phyloP scores from a whole-genome alignment of 2,797 vertebrate species.

The Manis pentadactyla region DNA sequence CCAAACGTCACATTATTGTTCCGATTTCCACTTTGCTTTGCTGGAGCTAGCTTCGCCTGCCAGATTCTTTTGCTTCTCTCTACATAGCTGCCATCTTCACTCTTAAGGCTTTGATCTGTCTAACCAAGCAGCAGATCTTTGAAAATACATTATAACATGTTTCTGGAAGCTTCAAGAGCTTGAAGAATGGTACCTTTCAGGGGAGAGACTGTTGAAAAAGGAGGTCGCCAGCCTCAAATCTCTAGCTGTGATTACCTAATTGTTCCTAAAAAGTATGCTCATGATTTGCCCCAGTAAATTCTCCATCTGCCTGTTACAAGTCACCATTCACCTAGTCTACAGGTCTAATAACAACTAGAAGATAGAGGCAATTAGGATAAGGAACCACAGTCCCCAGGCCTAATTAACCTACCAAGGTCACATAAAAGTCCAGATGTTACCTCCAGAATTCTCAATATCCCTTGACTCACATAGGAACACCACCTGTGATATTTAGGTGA shows the following conservation, averaged over 20 bases:
- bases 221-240: not conserved
- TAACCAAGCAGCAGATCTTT: not conserved
- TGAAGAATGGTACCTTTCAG: not conserved
- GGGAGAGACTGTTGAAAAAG: not conserved
- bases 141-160: not conserved
- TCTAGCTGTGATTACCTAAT: not conserved
- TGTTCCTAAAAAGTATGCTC: not conserved
- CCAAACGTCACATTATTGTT: not conserved
- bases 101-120: not conserved
- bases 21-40: not conserved
- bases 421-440: not conserved
- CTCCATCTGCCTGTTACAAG: not conserved
- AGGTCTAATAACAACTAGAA: not conserved
- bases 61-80: not conserved
- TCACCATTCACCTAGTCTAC: not conserved
- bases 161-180: not conserved
- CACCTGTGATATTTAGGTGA: not conserved
- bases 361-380: not conserved
- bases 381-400: not conserved
- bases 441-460: not conserved
- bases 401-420: not conserved
- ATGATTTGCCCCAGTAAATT: not conserved
- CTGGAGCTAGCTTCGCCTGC: not conserved
- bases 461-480: not conserved
- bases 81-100: not conserved